Percentiles rank a stretch among this genome's conserved stretches.
phyloP scores from a whole-genome alignment of 2,888 invertebrate species.

The Stenodema calcarata region DNA sequence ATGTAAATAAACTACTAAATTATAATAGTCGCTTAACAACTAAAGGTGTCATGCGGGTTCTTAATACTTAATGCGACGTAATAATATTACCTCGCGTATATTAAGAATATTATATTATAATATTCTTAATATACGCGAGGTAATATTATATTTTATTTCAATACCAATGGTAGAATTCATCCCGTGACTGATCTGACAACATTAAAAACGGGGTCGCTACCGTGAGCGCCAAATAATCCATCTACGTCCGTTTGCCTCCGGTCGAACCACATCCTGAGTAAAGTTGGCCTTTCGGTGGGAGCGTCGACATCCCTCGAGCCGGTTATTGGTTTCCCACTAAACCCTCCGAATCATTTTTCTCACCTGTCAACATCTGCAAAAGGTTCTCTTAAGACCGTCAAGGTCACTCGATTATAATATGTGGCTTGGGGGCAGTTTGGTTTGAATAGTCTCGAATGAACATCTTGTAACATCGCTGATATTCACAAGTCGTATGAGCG shows the following conservation, averaged over 20 bases:
- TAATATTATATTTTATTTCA: too few relatives aligned
- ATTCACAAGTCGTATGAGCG: not conserved
- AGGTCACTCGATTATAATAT: not conserved
- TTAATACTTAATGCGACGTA: too few relatives aligned
- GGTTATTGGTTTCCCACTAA: not conserved
- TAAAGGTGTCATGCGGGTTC: too few relatives aligned
- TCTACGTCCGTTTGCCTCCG: not conserved
- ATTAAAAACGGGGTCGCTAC: not conserved
- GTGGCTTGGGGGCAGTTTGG: not conserved
- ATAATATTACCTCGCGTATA: too few relatives aligned
- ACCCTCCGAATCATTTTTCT: not conserved
- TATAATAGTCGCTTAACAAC: too few relatives aligned
- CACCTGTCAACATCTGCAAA: not conserved
- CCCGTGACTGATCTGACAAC: too few relatives aligned
- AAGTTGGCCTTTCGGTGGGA: too few relatives aligned
- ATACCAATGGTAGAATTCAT: too few relatives aligned
- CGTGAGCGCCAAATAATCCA: not conserved
- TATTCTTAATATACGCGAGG: too few relatives aligned
- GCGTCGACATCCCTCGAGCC: not conserved
- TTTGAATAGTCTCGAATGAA: not conserved
- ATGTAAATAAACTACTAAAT: too few relatives aligned
- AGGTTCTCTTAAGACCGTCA: not conserved
- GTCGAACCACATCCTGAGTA: too few relatives aligned
- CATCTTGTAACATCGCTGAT: not conserved
- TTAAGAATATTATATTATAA: too few relatives aligned